phyloP scores from a whole-genome alignment of 2,113 vertebrate species.

The Megalops atlanticus region DNA sequence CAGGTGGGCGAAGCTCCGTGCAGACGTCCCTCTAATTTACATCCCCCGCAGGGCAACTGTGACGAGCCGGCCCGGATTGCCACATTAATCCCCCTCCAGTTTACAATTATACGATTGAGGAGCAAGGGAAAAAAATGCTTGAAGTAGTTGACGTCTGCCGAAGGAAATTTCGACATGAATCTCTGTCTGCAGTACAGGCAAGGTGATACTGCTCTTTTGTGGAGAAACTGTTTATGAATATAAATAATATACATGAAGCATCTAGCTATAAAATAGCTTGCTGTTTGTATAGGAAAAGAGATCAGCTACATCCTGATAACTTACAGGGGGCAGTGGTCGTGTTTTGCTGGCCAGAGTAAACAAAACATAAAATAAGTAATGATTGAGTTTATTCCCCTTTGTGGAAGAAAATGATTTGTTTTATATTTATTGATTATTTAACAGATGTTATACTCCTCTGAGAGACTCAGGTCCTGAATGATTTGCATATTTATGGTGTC shows the following conservation, averaged over 20 bases:
- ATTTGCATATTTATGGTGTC: not conserved
- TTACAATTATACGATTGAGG: not conserved
- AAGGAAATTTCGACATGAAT: not conserved
- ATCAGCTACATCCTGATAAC: not conserved
- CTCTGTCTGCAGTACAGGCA: not conserved
- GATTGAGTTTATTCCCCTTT: too few species aligned
- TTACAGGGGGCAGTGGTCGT: not conserved
- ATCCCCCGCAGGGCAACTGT: not conserved
- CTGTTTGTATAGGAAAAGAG: not conserved
- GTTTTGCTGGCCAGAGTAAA: not conserved
- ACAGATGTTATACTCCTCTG: too few species aligned
- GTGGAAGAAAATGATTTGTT: not conserved
- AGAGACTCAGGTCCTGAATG: too few species aligned
- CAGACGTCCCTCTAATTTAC: not conserved
- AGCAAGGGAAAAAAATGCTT: not conserved
- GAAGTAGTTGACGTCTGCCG: not conserved
- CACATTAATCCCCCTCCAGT: not conserved
- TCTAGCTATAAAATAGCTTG: too few species aligned
- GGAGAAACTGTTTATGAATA: not conserved
- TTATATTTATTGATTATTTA: not conserved
- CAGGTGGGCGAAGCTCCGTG: not conserved
- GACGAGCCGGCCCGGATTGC: not conserved
- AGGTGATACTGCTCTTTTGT: not conserved
- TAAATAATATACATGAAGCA: too few species aligned
- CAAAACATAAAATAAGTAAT: not conserved